Evolutionary conservation across 2,797 vertebrate genomes (phyloP), one percentile per base, ranked within the genome.

Genomic region (Ctenopoma kingsleyae): DNA sequence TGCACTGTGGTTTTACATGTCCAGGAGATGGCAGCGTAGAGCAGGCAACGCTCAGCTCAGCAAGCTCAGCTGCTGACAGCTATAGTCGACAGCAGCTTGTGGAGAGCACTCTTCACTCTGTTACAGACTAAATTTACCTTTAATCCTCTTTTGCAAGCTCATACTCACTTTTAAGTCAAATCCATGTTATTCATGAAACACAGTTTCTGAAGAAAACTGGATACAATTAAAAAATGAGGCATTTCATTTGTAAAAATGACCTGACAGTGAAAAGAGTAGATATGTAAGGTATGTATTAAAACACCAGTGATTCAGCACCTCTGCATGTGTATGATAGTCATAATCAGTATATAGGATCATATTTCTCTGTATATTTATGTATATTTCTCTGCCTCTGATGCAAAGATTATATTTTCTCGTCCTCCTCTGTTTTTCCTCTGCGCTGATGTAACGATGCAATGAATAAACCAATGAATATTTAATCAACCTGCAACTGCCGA

Each of bases 391-490:
- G 17, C 22, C 10, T n/a, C n/a, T 71, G 19, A 47, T 54, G 36
- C 56, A 53, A 55, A 32, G 41, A 25, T 36, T 20, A 71, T 71
- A 58, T 53, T 76, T 67, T 64, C 58, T 70, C 63, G 61, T 63
- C 53, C 59, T 23, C 48, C 63, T 56, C 56, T 35, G 40, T 1
- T 30, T 49, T 51, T 64, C 47, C 41, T 67, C 51, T 22, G 64
- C 1, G 11, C 58, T 55, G 72, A 74, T 73, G 82, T 46, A 83
- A 85, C 76, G 57, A 56, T 70, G 49, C 57, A 77, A 78, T 67
- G 64, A 78, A 75, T 69, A 76, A 75, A 55, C 47, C 73, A 0
- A 66, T 89, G 76, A 84, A 91, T 86, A 76, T 77, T 81, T 78
- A 64, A 89, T 85, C 20, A 12, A 48, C 16, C 63, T 2, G 63